Percentiles rank a stretch among this genome's conserved stretches.
phyloP scores from a whole-genome alignment of 2,113 vertebrate genomes.

The Athene cunicularia region DNA sequence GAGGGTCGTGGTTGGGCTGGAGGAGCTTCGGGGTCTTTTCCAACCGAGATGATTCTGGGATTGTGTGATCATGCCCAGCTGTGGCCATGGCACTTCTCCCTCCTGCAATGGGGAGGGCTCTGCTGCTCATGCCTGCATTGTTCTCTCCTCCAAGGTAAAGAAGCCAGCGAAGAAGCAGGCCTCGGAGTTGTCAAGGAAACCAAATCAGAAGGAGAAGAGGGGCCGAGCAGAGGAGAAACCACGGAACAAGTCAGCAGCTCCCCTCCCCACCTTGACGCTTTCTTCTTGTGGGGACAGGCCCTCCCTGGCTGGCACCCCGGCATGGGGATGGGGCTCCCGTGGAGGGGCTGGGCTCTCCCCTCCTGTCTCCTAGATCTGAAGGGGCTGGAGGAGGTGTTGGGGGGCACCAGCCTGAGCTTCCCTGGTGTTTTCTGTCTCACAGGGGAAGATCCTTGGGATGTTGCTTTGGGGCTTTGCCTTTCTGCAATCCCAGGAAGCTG shows the following conservation, averaged over 20 bases:
- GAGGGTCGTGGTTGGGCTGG: no score
- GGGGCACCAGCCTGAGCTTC: not conserved
- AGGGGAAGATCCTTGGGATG: not conserved
- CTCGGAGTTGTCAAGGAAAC: constrained; percentile 82
- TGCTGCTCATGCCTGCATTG: not conserved
- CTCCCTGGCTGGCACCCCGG: accelerated
- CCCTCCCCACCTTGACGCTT: not conserved
- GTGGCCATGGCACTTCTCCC: accelerated
- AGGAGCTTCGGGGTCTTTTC: no score
- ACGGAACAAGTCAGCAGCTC: constrained; percentile 79
- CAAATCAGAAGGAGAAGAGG: constrained; percentile 86
- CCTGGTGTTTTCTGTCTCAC: accelerated
- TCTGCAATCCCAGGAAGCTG: not conserved
- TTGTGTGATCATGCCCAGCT: not conserved
- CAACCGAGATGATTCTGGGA: no score
- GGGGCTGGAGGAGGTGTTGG: not conserved
- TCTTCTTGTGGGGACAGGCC: not conserved
- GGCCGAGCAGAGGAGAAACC: constrained; percentile 85
- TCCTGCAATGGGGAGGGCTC: not conserved
- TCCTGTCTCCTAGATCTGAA: not conserved
- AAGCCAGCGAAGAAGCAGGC: constrained; percentile 80
- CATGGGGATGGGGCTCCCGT: not conserved
- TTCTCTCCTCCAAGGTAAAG: constrained; percentile 78
- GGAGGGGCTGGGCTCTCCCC: not conserved
- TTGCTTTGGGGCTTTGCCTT: not conserved